These are phyloP conservation scores for Phytoseiulus persimilis DNA, from an alignment of 2,888 invertebrate species.

Conservation along the genomic window DNA sequence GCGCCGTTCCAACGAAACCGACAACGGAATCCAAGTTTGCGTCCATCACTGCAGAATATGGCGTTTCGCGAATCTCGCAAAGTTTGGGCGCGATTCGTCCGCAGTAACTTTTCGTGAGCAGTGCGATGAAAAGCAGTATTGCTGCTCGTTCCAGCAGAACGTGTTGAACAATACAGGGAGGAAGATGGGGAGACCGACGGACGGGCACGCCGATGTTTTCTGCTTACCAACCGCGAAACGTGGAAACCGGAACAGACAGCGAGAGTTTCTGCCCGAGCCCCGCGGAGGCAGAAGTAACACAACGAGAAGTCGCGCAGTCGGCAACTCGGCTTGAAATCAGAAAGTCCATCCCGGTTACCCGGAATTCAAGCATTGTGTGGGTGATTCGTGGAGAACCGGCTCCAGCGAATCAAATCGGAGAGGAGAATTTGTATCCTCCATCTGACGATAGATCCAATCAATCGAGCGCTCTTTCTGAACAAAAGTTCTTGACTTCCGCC, in stretches of 20 bases:
- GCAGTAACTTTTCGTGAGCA: background rate
- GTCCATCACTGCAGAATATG: no score
- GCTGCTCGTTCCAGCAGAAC: background rate
- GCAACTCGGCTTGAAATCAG: background rate
- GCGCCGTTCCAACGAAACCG: no score
- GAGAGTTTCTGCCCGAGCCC: background rate
- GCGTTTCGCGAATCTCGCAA: background rate
- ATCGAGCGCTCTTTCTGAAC: no score
- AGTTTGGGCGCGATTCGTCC: background rate
- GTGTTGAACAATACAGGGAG: background rate
- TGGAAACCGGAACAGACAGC: background rate
- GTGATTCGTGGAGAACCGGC: background rate
- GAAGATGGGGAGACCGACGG: background rate
- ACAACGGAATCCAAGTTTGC: no score
- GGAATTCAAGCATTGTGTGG: background rate
- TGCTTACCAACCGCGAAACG: background rate
- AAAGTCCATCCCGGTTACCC: background rate
- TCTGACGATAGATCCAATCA: no score
- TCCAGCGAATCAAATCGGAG: background rate
- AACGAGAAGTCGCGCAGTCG: background rate
- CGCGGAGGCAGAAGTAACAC: background rate
- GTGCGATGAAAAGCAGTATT: background rate
- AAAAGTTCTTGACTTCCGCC: no score
- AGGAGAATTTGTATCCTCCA: no score
- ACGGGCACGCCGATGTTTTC: background rate